Base-by-base conservation (phyloP, 2,113 vertebrate species). In the Holacanthus passer region DNA sequence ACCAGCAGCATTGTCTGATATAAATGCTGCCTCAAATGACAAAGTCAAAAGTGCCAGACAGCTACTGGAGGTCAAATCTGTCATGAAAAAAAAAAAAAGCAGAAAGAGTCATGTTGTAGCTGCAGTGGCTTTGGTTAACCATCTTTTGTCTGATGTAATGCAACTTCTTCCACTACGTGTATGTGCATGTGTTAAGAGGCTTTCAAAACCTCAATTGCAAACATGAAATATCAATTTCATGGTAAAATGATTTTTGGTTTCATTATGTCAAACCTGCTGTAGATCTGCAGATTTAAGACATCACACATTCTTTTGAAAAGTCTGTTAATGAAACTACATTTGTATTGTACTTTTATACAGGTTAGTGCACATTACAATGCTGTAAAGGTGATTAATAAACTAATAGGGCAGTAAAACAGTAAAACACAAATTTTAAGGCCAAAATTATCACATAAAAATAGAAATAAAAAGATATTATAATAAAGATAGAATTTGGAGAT, bases 61-160 rank as follows among this genome's bases (percentile, higher is more conserved):
- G 72, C 55, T 48, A 79, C 35, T 69, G 1, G 2, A 64, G 68
- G 72, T 81, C 64, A 77, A 52, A 35, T 11, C 37, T 55, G 35
- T 29, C 17, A 39, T 74, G 22, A 48, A 59, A 78, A 56, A 19
- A 80, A 68, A 56, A 56, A 19, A 77, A 68, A 56, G 41, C 17
- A n/a, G n/a, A n/a, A n/a, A 75, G 14, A 78, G 12, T 3, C 3
- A 11, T 43, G 16, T n/a, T 60, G 35, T 50, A 20, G 5, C 1
- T 67, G 55, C 20, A 19, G 53, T 56, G 52, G 73, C 65, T 87
- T 65, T 66, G 60, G 82, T 82, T 79, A 78, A 82, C 77, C 80
- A 45, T 22, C 14, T 22, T 48, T 20, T 52, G 2, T 77, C 19
- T 83, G 81, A 89, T 90, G 59, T 87, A 85, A 85, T 78, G 71